Conservation (phyloP, 2,888 invertebrate genomes). For the Diaphora mendica region DNA sequence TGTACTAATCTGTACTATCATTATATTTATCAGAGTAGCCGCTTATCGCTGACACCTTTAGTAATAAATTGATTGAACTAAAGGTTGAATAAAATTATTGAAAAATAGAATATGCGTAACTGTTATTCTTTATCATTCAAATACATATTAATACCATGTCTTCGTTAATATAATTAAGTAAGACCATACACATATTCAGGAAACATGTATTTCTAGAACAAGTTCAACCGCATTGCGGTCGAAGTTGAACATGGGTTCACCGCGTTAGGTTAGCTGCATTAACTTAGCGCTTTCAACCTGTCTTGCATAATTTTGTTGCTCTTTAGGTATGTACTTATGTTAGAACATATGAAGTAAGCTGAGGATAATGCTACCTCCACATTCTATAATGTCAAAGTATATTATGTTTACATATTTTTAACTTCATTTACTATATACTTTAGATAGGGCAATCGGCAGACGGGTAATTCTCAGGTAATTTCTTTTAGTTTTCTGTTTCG, state of each 20-base stretch:
- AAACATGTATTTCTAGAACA: neutral
- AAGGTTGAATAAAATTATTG: neutral
- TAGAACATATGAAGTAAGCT: neutral
- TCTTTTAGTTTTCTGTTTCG: too few relatives aligned
- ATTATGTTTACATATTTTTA: too few relatives aligned
- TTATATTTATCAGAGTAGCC: neutral
- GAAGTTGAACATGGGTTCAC: neutral
- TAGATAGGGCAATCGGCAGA: too few relatives aligned
- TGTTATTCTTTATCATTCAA: neutral
- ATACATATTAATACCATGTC: neutral
- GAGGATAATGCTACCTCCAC: neutral
- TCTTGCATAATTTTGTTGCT: neutral
- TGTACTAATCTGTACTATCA: neutral
- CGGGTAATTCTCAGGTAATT: too few relatives aligned
- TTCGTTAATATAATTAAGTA: neutral
- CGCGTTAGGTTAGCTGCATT: neutral
- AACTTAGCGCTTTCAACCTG: neutral
- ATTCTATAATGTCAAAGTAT: too few relatives aligned
- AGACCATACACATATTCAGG: neutral
- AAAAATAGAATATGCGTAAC: neutral
- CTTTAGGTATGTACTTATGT: neutral
- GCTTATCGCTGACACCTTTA: neutral
- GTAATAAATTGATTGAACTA: neutral
- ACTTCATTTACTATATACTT: too few relatives aligned
- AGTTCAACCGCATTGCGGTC: neutral